A percentile compares a stretch with the other conserved stretches of the same genome.
Conservation (phyloP, 2,113 vertebrate species). For the Oryzias javanicus region DNA sequence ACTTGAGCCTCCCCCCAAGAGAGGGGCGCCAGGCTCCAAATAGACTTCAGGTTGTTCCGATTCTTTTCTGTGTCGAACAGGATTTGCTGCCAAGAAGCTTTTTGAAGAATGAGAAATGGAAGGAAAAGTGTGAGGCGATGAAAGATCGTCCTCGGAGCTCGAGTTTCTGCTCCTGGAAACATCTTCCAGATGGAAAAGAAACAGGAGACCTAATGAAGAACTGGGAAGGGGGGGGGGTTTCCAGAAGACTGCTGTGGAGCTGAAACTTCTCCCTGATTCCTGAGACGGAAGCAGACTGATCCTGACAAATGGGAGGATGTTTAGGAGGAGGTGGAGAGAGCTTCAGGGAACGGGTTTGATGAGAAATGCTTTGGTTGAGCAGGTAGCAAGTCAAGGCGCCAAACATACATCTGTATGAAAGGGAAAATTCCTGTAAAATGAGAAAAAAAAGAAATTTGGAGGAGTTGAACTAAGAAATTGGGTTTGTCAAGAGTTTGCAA, state of each 20-base stretch:
- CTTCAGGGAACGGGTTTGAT: neutral
- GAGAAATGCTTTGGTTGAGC: neutral
- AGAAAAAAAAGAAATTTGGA: no score
- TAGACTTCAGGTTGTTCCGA: slow-evolving; percentile 15
- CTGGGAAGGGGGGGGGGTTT: no score
- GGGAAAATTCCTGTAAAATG: no score
- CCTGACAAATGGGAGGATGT: slow-evolving; percentile 7
- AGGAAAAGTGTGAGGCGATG: neutral
- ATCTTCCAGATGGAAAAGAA: neutral
- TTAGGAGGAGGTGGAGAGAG: neutral
- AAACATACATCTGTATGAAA: no score
- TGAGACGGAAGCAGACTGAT: neutral
- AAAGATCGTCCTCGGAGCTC: neutral
- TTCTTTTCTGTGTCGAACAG: neutral
- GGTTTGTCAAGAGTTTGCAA: no score
- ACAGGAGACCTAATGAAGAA: no score
- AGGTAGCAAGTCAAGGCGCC: no score
- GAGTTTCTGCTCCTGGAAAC: neutral
- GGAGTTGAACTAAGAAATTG: no score
- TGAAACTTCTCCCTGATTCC: no score
- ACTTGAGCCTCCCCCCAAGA: slow-evolving; percentile 14
- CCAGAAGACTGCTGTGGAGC: no score
- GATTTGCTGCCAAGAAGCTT: slow-evolving; percentile 3
- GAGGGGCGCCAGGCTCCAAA: slow-evolving; percentile 5
- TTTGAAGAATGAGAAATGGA: neutral